phyloP scores from a whole-genome alignment of 2,113 vertebrate genomes.

The Coreoperca whiteheadi region DNA sequence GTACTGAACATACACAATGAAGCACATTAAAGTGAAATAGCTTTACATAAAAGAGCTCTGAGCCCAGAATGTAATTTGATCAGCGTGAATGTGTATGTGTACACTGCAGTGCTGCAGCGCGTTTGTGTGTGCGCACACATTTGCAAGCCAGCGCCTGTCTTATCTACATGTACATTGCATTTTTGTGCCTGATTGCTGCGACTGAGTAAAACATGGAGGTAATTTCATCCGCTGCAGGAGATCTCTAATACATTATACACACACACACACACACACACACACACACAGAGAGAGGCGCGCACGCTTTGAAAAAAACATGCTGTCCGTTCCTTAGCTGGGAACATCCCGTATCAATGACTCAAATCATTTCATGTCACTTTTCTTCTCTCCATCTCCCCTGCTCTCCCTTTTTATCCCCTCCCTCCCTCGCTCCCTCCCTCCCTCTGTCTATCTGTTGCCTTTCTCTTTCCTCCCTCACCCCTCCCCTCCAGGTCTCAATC shows the following conservation, averaged over 20 bases:
- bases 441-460: slow-evolving; percentile 54
- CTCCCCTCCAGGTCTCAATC: slow-evolving; percentile 69
- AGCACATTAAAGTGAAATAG: slow-evolving; percentile 55
- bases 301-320: slow-evolving; percentile 87
- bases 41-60: slow-evolving; percentile 44
- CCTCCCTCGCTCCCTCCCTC: slow-evolving; percentile 14
- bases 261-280: slow-evolving; percentile 28
- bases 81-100: slow-evolving; percentile 35
- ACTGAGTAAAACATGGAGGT: slow-evolving; percentile 98
- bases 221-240: slow-evolving; percentile 97
- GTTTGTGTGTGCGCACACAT: slow-evolving; percentile 23
- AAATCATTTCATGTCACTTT: slow-evolving; percentile 94
- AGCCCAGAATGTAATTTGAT: slow-evolving; percentile 64
- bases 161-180: slow-evolving; percentile 92
- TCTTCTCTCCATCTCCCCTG: slow-evolving; percentile 77
- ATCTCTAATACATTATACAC: slow-evolving; percentile 86
- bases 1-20: slow-evolving; percentile 24
- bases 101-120: slow-evolving; percentile 25
- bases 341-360: slow-evolving; percentile 84
- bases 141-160: slow-evolving; percentile 62
- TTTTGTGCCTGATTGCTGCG: slow-evolving; percentile 96
- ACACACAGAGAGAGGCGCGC: slow-evolving; percentile 7
- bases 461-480: slow-evolving; percentile 47
- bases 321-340: slow-evolving; percentile 72
- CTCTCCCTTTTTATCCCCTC: slow-evolving; percentile 15